Conservation (phyloP, 2,797 vertebrate species). For the Oreortyx pictus region DNA sequence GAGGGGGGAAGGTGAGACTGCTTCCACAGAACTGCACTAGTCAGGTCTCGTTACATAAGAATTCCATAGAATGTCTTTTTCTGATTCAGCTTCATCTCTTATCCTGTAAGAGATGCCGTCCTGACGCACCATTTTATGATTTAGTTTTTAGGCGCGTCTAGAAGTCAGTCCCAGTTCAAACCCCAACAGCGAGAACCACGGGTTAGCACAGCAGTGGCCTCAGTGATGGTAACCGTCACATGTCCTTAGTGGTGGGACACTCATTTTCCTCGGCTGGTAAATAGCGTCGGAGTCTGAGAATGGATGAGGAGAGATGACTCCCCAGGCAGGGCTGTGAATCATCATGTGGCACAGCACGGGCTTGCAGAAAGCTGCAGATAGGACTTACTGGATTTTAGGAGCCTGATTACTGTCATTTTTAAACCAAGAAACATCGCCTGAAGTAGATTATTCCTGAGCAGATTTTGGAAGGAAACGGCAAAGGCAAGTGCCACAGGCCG, state of each 20-base stretch:
- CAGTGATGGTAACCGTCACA: neutral
- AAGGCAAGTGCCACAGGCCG: neutral
- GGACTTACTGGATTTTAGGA: neutral
- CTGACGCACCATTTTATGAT: neutral
- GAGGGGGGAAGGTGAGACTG: neutral
- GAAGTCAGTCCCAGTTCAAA: neutral
- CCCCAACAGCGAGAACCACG: neutral
- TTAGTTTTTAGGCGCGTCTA: neutral
- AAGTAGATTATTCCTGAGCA: neutral
- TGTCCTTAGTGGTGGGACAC: neutral
- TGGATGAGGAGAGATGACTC: accelerated
- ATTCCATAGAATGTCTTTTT: neutral
- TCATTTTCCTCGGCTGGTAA: neutral
- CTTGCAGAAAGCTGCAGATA: neutral
- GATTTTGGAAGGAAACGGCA: neutral
- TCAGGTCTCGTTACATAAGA: neutral
- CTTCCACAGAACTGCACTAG: neutral
- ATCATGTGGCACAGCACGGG: neutral
- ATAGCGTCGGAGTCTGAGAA: neutral
- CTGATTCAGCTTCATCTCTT: neutral
- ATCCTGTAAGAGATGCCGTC: neutral
- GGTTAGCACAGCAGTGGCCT: neutral
- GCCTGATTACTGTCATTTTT: neutral
- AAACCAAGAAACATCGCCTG: neutral
- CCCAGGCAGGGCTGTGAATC: neutral